These are phyloP conservation scores for Tarsius wallacei DNA, from an alignment of 2,797 vertebrate genomes.

Conservation along the genomic window DNA sequence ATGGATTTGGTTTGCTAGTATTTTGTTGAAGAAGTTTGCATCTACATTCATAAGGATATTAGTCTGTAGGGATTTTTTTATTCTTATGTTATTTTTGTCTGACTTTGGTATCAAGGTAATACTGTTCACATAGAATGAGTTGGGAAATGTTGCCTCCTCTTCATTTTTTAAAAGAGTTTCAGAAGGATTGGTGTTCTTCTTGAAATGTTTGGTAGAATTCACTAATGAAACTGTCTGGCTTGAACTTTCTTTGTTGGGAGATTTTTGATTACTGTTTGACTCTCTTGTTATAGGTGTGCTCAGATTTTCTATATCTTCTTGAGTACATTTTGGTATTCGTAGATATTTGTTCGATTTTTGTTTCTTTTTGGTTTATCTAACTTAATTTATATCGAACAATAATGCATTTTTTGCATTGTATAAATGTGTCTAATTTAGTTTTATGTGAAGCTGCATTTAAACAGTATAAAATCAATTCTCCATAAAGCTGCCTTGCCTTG, in stretches of 20 bases:
- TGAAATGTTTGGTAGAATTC: constrained; percentile 57
- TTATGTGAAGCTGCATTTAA: constrained; percentile 62
- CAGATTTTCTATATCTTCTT: constrained; percentile 58
- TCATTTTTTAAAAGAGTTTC: constrained; percentile 33
- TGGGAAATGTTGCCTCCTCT: neutral
- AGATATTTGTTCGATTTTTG: constrained; percentile 31
- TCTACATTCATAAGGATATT: neutral
- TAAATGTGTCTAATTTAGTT: constrained; percentile 32
- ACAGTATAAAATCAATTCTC: constrained; percentile 8
- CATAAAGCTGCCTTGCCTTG: neutral
- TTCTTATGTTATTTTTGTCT: constrained; percentile 3
- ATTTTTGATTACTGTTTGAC: constrained; percentile 49
- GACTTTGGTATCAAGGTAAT: constrained; percentile 23
- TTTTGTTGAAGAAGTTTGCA: constrained; percentile 15
- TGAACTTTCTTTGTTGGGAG: constrained; percentile 7
- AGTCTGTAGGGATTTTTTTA: neutral
- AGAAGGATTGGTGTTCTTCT: constrained; percentile 30
- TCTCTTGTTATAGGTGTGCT: neutral
- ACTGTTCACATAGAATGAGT: neutral
- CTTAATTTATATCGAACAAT: constrained; percentile 50
- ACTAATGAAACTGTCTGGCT: neutral
- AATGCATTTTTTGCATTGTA: neutral
- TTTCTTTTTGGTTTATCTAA: neutral
- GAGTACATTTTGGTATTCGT: constrained; percentile 11
- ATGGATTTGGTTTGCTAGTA: constrained; percentile 38